Evolutionary conservation across 2,113 vertebrate species (phyloP).

Genomic region (Solea senegalensis): DNA sequence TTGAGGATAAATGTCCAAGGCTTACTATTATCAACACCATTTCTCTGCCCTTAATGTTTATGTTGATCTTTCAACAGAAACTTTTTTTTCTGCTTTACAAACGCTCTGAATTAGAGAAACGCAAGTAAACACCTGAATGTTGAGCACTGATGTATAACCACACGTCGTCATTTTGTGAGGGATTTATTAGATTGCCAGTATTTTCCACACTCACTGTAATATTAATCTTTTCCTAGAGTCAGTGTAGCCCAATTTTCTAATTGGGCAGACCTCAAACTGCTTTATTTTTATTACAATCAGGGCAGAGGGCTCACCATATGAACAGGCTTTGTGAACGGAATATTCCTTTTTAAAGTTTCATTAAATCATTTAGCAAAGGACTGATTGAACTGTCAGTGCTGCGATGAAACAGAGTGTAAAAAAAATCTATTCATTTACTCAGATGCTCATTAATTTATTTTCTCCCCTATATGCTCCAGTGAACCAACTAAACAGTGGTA

Average conservation of each 20-base stretch:
- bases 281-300: constrained; percentile 39
- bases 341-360: constrained; percentile 45
- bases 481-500: constrained; percentile 40
- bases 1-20: constrained; percentile 30
- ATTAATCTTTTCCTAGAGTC: no score
- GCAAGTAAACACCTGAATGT: neutral
- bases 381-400: constrained; percentile 56
- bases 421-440: constrained; percentile 54
- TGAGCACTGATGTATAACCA: neutral
- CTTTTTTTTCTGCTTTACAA: constrained; percentile 12
- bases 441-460: constrained; percentile 55
- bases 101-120: constrained; percentile 25
- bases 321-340: constrained; percentile 15
- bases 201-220: constrained; percentile 37
- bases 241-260: constrained; percentile 1
- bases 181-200: constrained; percentile 35
- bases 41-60: constrained; percentile 13
- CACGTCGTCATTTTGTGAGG: constrained; percentile 24
- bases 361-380: constrained; percentile 61
- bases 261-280: constrained; percentile 17
- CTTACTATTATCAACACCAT: no score
- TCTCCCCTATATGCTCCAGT: constrained; percentile 39
- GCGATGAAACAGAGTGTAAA: constrained; percentile 32
- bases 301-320: constrained; percentile 18
- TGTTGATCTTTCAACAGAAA: constrained; percentile 4